Evolutionary conservation across 1,140 invertebrate species (phyloP), one percentile per base, ranked within the genome.

Genomic region (Drosophila sp.): DNA sequence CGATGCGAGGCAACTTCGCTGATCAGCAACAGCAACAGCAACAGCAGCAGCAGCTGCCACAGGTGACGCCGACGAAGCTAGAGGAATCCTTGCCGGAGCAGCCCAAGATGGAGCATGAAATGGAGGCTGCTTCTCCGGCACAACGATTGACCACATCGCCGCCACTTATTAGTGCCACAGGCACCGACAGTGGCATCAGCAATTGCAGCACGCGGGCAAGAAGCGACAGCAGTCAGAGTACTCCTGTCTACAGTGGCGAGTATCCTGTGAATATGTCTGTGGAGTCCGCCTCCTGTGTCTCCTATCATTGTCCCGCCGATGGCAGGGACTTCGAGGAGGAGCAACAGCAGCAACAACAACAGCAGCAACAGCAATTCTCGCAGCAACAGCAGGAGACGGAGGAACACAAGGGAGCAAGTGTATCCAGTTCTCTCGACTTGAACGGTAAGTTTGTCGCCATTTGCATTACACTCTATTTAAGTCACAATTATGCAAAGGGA

Each of bases 241-340:
- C 89, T 7, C 89, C 89, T 9, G 78, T 90, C 11, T 90, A 90
- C 51, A 90, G 82, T 6, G 75, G 89, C 36, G 89, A 90, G 7
- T 90, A 90, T 75, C 89, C 89, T 4, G 83, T 89, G 0, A 89
- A 89, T 40, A 87, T 90, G 89, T 90, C 89, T 14, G 89, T 90
- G 46, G 89, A 90, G 61, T 90, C 89, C 1, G 77, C 84, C 2
- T 90, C 89, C 54, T 89, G 89, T 67, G 83, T 90, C 21, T 89
- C 84, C 4, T 90, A 87, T 51, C 89, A 90, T 46, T 90, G 83
- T 25, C 76, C 80, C 0, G 67, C 67, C 16, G 89, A 90, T 64
- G 83, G 74, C 29, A 67, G 82, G 27, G 87, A 90, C 38, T 79
- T 70, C 16, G 89, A 89, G 38, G 83, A 89, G 43, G 79, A 83